phyloP scores from a whole-genome alignment of 2,797 vertebrate species.

The Coluber constrictor region DNA sequence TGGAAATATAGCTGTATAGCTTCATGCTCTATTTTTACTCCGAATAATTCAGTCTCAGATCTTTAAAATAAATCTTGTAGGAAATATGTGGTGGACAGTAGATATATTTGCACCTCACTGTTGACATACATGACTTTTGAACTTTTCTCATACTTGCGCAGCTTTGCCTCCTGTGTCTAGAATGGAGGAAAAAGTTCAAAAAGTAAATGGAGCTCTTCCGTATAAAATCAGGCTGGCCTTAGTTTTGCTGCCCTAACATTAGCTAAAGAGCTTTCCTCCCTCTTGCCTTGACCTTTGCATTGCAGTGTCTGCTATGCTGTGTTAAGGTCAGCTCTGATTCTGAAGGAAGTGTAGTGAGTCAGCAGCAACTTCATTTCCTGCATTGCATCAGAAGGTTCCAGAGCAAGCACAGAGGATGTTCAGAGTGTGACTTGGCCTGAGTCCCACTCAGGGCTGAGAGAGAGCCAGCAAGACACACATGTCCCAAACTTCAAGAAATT shows the following conservation, averaged over 20 bases:
- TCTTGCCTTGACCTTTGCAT: background rate
- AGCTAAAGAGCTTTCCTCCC: background rate
- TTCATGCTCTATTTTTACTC: background rate
- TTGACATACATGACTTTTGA: background rate
- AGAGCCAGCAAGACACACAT: background rate
- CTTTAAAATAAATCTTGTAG: background rate
- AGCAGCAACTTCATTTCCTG: constrained; percentile 28
- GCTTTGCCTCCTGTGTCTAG: background rate
- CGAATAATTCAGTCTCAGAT: background rate
- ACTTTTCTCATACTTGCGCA: background rate
- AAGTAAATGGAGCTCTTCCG: background rate
- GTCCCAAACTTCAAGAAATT: background rate
- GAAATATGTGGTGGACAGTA: background rate
- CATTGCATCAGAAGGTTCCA: constrained; percentile 18
- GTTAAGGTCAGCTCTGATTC: constrained; percentile 11
- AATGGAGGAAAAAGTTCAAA: background rate
- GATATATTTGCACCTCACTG: background rate
- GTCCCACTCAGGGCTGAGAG: background rate
- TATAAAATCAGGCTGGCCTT: background rate
- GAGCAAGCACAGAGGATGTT: background rate
- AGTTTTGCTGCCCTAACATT: background rate
- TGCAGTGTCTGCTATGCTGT: background rate
- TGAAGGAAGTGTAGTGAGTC: constrained; percentile 28
- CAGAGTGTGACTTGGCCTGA: background rate
- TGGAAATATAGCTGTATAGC: background rate